Conservation (phyloP, 2,888 invertebrate species). For the Margaritifera margaritifera region DNA sequence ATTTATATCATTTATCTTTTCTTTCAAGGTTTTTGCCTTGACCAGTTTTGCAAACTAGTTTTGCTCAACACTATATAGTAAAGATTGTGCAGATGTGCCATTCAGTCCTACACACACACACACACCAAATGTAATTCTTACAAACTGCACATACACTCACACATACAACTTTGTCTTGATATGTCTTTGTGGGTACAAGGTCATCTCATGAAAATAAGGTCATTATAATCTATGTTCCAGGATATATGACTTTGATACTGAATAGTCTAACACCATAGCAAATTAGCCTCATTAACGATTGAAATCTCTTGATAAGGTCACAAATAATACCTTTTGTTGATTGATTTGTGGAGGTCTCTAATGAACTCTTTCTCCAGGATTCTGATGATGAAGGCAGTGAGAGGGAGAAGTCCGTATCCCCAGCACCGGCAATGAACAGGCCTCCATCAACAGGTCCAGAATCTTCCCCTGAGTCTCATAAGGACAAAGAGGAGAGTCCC, state of each 20-base stretch:
- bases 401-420: constrained; percentile 36
- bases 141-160: too few species aligned
- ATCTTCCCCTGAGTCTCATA: neutral
- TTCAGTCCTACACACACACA: too few species aligned
- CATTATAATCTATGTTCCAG: too few species aligned
- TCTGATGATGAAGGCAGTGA: constrained; percentile 58
- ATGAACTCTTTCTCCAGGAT: constrained; percentile 53
- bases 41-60: too few species aligned
- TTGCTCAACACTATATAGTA: too few species aligned
- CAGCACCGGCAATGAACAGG: constrained; percentile 23
- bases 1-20: too few species aligned
- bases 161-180: too few species aligned
- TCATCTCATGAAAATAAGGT: too few species aligned
- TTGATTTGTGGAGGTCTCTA: neutral
- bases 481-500: constrained; percentile 49
- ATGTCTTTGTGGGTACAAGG: too few species aligned
- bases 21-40: too few species aligned
- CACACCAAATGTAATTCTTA: too few species aligned
- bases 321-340: neutral
- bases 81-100: too few species aligned
- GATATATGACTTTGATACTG: neutral
- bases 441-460: neutral
- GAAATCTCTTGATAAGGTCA: neutral
- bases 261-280: neutral
- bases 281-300: neutral